Evolutionary conservation across 2,888 invertebrate genomes (phyloP), one percentile per base, ranked within the genome.

Genomic region (Sminthurides aquaticus): DNA sequence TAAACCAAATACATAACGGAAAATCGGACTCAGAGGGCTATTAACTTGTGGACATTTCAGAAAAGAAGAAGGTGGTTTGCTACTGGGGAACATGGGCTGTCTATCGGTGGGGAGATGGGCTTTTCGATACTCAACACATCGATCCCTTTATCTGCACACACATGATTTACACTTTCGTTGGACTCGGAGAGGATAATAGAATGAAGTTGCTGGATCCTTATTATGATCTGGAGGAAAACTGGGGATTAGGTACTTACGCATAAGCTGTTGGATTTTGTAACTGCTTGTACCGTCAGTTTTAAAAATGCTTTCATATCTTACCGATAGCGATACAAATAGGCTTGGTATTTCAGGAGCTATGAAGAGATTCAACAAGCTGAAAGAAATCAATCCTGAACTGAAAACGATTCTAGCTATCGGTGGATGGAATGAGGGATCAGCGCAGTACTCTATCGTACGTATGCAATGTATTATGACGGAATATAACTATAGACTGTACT

Each of bases 81-180:
- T 91, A 91, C 77, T 83, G 89, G 57, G 87, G 87, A 2, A 84
- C 87, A 8, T 91, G 91, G 91, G 87, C 91, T 0, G 84, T 84
- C 0, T 91, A 90, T 79, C 81, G 91, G 22, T 83, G 84, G 0
- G 82, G 79, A 0, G 81, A 80, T 27, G 90, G 88, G 0, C 82
- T 83, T 69, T 91, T 86, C 78, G 80, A 80, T 1, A 79, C 88
- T 20, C 84, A 85, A 28, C 81, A 87, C 67, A 86, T 90, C 49
- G 83, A 89, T 74, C 82, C 87, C 0, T 78, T 77, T 3, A 79
- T 88, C 0, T 91, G 90, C 76, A 89, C 90, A 0, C 90, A 90
- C 75, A 63, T 87, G 54, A 82, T 89, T 18, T 91, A 90, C 76
- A 79, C 86, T 0, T 91, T 91, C 76, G 82, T 85, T 27, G 90